Base-by-base conservation (phyloP, 2,888 invertebrate species). In the Oxytorus armatus region DNA sequence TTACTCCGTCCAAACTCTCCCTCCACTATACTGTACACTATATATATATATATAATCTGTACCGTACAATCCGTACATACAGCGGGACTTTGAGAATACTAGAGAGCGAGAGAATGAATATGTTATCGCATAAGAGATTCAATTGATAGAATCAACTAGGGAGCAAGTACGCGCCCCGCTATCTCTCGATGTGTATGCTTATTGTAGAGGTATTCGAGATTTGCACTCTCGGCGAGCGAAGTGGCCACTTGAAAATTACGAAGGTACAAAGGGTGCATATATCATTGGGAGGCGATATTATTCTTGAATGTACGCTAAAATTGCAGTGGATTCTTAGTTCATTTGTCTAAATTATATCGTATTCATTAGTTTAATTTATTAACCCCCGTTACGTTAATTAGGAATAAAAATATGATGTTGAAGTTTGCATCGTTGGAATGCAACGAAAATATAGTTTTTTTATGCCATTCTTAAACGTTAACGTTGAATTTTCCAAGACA, bases 61-160 rank as follows among this genome's bases (percentile, higher is more conserved):
- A 57, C 11, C 1, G 14, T 23, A 42, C 25, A 14, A 23, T 23
- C 18, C 10, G 10, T 16, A 39, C 8, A 53, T 36, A 55, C 18
- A 21, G 16, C 3, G 14, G 36, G 57, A 47, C 70, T 49, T 65
- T 25, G 49, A 70, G 63, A 55, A 77, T 36, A 65, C 36, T 36
- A 63, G 69, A 36, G 53, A 36, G 57, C 16, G 8, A 16, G 39
- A 57, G 55, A 29, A 14, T 33, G 63, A 39, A 23, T 57, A 55
- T 70, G 69, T 70, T 77, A 70, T 77, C 63, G 36, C 33, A 63
- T 47, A 69, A 25, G 29, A 23, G 69, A 70, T 70, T 70, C 55
- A 65, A 70, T 77, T 65, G 69, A 70, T 77, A 69, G 55, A 77
- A 77, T 77, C 69, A 55, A 68, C 49, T 29, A n/a, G n/a, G n/a